Conservation (phyloP, 2,113 vertebrate species). For the Tichodroma muraria region DNA sequence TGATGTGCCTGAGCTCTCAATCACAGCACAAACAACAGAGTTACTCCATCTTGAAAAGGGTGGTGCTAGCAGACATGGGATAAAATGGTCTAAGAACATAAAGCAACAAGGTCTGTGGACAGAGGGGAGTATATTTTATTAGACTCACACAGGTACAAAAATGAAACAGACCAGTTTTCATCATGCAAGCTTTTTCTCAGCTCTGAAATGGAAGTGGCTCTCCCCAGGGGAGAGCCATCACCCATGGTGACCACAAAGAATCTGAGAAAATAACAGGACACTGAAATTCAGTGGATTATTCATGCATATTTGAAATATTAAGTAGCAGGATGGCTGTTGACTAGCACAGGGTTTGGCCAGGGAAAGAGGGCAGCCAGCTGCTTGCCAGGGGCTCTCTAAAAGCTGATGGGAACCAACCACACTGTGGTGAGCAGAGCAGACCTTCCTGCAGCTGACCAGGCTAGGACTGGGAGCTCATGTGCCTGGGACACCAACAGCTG, state of each 20-base stretch:
- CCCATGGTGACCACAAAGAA: background rate
- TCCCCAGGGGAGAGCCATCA: background rate
- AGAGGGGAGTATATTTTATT: background rate
- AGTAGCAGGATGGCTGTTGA: background rate
- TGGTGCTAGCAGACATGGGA: rapidly evolving
- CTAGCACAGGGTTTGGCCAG: background rate
- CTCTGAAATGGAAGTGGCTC: background rate
- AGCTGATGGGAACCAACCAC: background rate
- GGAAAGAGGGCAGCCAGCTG: background rate
- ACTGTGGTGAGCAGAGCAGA: background rate
- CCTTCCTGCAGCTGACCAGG: background rate
- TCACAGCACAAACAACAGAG: background rate
- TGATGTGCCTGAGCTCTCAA: background rate
- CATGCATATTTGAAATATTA: background rate
- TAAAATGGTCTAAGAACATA: background rate
- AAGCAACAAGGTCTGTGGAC: background rate
- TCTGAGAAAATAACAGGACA: background rate
- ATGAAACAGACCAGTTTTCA: background rate
- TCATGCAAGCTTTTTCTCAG: background rate
- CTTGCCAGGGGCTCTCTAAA: background rate
- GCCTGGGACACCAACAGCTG: background rate
- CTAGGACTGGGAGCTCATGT: rapidly evolving
- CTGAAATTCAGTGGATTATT: background rate
- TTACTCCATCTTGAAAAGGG: background rate
- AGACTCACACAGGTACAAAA: background rate